Percentiles rank a stretch among this genome's conserved stretches.
phyloP scores from a whole-genome alignment of 2,113 vertebrate species.

The Martes martes region DNA sequence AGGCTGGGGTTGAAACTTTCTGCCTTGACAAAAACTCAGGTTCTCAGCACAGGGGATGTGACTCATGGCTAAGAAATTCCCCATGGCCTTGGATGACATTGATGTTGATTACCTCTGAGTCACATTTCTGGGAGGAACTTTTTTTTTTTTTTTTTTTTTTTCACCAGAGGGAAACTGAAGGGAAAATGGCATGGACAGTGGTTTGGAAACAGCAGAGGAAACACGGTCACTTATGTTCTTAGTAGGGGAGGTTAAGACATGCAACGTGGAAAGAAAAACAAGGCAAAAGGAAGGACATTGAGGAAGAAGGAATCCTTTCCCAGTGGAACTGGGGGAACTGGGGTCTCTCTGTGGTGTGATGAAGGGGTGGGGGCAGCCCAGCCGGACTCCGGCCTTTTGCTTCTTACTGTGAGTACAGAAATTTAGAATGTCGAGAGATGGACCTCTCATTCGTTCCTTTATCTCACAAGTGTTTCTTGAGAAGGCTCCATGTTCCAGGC shows the following conservation, averaged over 20 bases:
- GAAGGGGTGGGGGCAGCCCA: neutral
- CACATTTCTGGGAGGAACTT: constrained; percentile 53
- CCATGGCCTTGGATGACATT: constrained; percentile 75
- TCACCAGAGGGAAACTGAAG: constrained; percentile 33
- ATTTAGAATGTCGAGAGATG: neutral
- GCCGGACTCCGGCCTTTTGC: neutral
- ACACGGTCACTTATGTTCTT: constrained; percentile 50
- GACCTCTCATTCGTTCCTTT: neutral
- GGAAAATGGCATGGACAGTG: constrained; percentile 57
- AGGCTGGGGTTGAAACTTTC: constrained; percentile 55
- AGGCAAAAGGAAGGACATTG: neutral
- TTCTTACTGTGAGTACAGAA: neutral
- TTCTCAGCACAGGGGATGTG: constrained; percentile 55
- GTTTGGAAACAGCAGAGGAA: constrained; percentile 59
- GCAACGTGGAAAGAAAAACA: constrained; percentile 48
- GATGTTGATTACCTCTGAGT: constrained; percentile 62
- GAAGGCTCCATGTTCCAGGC: neutral
- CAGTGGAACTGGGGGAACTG: neutral
- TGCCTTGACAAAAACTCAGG: constrained; percentile 70
- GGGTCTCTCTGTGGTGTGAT: neutral
- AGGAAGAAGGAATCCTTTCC: neutral
- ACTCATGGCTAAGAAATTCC: constrained; percentile 65
- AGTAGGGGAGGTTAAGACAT: constrained; percentile 26
- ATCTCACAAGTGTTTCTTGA: neutral
- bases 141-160: constrained; percentile 39